Base-by-base conservation (phyloP, 2,113 vertebrate genomes). In the Anarhynchus alexandrinus region DNA sequence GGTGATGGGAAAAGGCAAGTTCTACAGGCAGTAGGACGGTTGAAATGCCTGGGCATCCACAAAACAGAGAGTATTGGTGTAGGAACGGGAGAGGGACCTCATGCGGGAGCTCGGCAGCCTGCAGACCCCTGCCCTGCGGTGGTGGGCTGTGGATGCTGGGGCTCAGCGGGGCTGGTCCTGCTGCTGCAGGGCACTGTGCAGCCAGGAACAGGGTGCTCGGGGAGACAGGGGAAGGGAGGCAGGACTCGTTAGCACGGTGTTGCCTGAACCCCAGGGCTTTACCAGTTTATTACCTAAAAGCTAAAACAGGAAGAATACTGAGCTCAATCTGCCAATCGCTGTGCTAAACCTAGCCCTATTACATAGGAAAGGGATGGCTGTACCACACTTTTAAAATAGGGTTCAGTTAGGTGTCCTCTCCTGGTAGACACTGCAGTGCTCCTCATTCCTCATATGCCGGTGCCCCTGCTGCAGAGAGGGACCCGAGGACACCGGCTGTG, bases 181-280 rank as follows among this genome's bases (percentile, higher is more conserved):
- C 23, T 32, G 45, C 47, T 34, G 61, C 5, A 5, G 52, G 19
- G 51, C 4, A 2, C 49, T 49, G 21, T 12, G 49, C 49, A 49
- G 47, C 47, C 47, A 49, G 47, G 47, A 22, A 22, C 55, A 29
- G 26, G 8, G 34, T 42, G 58, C n/a, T 58, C 10, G 1, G 59
- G 22, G 59, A 58, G 19, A 26, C 61, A 52, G 45, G 21, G 64
- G 34, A 42, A 78, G 22, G 43, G 36, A 43, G 21, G 58, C 47
- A 47, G 47, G 11, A 22, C 49, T 58, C 2, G 0, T 40, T 36
- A 52, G 27, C 17, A 15, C 1, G 0, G 11, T 22, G 7, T 38
- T 57, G 45, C 14, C 27, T 40, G 54, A n/a, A 79, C 5, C 9
- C 17, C 3, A 0, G 15, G 29, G 23, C 2, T 40, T 61, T 79